A percentile compares a stretch with the other conserved stretches of the same genome.
Evolutionary conservation across 1,140 invertebrate species (phyloP).

Genomic region (Danaus plexippus): DNA sequence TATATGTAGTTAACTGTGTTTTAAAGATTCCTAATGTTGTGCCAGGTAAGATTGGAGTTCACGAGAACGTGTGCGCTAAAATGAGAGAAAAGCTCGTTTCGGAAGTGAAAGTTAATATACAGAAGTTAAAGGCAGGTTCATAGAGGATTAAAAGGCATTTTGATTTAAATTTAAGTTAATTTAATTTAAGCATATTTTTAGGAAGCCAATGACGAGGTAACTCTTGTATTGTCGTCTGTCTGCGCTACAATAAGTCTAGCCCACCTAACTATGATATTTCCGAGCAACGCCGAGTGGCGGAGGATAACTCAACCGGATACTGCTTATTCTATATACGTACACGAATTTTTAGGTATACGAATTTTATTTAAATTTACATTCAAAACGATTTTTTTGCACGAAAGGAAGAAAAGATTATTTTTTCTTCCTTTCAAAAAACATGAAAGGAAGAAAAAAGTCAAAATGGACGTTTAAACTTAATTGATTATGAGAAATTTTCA

Average conservation of each 20-base stretch:
- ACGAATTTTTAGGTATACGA: slow-evolving; percentile 75
- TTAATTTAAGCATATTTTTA: slow-evolving; percentile 33
- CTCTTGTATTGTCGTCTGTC: slow-evolving; percentile 77
- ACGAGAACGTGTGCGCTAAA: slow-evolving; percentile 75
- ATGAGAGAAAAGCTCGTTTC: slow-evolving; percentile 84
- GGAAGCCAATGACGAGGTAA: slow-evolving; percentile 79
- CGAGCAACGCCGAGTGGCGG: slow-evolving; percentile 77
- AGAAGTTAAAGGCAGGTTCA: slow-evolving; percentile 77
- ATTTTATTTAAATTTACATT: background rate
- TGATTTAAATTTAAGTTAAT: slow-evolving; percentile 2
- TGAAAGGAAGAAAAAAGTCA: too few relatives aligned
- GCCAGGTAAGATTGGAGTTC: slow-evolving; percentile 64
- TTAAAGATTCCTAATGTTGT: slow-evolving; percentile 4
- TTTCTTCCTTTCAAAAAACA: too few relatives aligned
- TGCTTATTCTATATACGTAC: slow-evolving; percentile 68
- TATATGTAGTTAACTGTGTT: too few relatives aligned
- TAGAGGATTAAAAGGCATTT: background rate
- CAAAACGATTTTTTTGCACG: background rate
- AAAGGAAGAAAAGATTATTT: too few relatives aligned
- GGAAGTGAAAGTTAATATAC: slow-evolving; percentile 80
- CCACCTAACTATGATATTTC: slow-evolving; percentile 84
- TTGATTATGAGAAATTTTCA: background rate
- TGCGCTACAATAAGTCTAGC: slow-evolving; percentile 81
- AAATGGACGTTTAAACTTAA: background rate
- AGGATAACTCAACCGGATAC: slow-evolving; percentile 51